Base-by-base conservation (phyloP, 2,113 vertebrate genomes). In the Tupaia chinensis region DNA sequence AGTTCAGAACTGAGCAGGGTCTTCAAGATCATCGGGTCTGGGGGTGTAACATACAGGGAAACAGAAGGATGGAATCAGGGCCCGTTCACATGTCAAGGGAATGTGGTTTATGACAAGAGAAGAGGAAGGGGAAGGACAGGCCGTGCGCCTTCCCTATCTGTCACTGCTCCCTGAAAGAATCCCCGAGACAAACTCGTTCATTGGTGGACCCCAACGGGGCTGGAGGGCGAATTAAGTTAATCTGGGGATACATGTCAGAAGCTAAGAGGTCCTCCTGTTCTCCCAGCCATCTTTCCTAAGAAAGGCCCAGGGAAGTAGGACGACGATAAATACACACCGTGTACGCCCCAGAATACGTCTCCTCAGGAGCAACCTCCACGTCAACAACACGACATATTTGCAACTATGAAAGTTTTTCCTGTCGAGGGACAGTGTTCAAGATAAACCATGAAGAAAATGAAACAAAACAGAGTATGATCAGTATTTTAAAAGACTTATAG, bases 261-360 rank as follows among this genome's bases (percentile, higher is more conserved):
- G 16, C 63, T 58, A 81, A 66, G 77, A 34, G 27, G 23, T 72
- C 68, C 77, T 82, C 53, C 60, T 11, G 84, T 73, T 96, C 63
- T 87, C 81, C 22, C 66, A 84, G 56, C 34, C 82, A 58, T 91
- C n/a, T 91, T 86, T 72, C 87, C 68, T 84, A 92, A 87, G 80
- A 87, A 95, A 97, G 96, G 54, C 81, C 73, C 84, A 76, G 84
- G 89, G 54, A 96, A 93, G 23, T 80, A 81, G 87, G 83, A 61
- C 58, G 29, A 60, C 13, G 58, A 87, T 65, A 88, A 88, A 95
- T 66, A 78, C 27, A 79, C 32, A 69, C 68, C 27, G 27, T 65
- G 53, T 65, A 73, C 54, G 93, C 32, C 19, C 27, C 80, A 89
- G 89, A 77, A 72, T 34, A 22, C 54, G 54, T 73, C 19, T 93